Evolutionary conservation across 2,888 invertebrate species (phyloP), one percentile per base, ranked within the genome.

Genomic region (Cantharis nigra): DNA sequence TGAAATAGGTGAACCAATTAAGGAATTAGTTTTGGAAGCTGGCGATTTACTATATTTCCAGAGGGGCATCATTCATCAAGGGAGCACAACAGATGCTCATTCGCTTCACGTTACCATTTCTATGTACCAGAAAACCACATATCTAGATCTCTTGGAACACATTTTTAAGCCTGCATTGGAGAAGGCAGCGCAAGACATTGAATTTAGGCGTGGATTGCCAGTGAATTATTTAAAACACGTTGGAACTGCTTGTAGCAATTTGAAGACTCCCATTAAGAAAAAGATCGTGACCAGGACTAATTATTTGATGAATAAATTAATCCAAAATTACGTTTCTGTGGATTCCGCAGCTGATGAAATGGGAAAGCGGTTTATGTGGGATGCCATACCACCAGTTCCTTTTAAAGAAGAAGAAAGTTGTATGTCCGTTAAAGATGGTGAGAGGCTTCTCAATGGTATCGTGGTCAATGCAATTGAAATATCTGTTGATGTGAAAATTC

Each of bases 21-120:
- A 97, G 81, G 96, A 97, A 85, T 91, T 94, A 0, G 91, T 93
- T 0, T 88, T 98, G 70, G 91, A 94, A 85, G 93, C 97, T 4
- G 98, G 98, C 0, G 98, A 98, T 87, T 87, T 98, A 83, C 90
- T 99, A 0, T 99, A 99, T 87, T 96, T 99, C 85, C 99, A 99
- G 0, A 91, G 96, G 71, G 97, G 97, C 74, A 93, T 92, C 23
- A 95, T 97, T 73, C 97, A 97, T 86, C 96, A 98, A 89, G 98
- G 94, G 1, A 90, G 91, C 73, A 95, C 97, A 0, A 91, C 93
- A 14, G 93, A 94, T 49, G 90, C 91, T 28, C 98, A 99, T 89
- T 98, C 98, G 1, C 90, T 99, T 3, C 99, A 99, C 87, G 93
- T 99, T 5, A 99, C 99, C 0, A 89, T 99, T 4, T 98, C 98